Percentiles rank a stretch among this genome's conserved stretches.
These are phyloP conservation scores for Phrynosoma platyrhinos DNA, from an alignment of 2,113 vertebrate species.

Conservation along the genomic window DNA sequence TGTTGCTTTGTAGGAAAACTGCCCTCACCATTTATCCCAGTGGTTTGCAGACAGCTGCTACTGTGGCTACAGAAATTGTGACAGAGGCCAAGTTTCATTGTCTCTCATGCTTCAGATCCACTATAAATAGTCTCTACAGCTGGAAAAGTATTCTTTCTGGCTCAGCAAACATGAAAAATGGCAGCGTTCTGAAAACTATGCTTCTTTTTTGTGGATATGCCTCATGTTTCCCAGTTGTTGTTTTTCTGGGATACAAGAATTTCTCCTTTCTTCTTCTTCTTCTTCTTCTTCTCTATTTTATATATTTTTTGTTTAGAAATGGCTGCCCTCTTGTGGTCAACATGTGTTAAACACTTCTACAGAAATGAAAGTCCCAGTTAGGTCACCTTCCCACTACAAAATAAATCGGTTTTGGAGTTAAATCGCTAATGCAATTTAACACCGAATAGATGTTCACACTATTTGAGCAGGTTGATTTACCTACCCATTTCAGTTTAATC, in stretches of 20 bases:
- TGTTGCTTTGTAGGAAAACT: background rate
- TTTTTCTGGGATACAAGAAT: background rate
- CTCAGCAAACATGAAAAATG: background rate
- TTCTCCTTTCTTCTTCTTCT: background rate
- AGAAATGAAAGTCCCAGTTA: background rate
- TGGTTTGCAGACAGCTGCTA: background rate
- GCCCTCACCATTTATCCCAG: background rate
- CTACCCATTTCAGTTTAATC: too few relatives aligned
- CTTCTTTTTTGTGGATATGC: background rate
- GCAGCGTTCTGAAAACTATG: background rate
- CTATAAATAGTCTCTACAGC: background rate
- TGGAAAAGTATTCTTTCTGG: background rate
- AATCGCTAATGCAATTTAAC: too few relatives aligned
- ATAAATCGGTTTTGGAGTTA: too few relatives aligned
- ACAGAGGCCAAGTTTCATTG: background rate
- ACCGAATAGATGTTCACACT: too few relatives aligned
- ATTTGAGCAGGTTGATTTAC: too few relatives aligned
- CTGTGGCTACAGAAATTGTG: background rate
- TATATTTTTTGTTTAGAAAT: conserved; percentile 67
- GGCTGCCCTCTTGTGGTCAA: conserved; percentile 82
- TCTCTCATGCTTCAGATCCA: background rate
- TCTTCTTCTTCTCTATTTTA: background rate
- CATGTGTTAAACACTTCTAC: conserved; percentile 45
- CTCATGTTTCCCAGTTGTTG: background rate
- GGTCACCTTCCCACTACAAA: too few relatives aligned